These are phyloP conservation scores for Serinus canaria DNA, from an alignment of 2,113 vertebrate species.

Conservation along the genomic window DNA sequence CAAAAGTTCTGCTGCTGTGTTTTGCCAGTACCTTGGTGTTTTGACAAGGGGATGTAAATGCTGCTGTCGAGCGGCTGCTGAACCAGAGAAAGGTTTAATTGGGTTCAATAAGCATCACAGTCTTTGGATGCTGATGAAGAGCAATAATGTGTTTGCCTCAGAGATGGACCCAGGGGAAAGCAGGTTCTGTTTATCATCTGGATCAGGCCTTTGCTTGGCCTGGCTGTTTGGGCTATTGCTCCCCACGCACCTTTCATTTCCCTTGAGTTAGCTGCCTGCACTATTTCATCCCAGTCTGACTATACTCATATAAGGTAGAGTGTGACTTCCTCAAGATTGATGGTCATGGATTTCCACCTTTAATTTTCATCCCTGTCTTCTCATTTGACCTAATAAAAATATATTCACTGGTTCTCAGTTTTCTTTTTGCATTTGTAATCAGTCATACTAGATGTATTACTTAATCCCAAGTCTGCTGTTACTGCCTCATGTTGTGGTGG, in stretches of 20 bases:
- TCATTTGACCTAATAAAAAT: constrained; percentile 46
- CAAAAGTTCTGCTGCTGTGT: constrained; percentile 35
- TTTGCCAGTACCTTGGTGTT: constrained; percentile 31
- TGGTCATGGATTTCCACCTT: constrained; percentile 36
- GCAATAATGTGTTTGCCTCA: background rate
- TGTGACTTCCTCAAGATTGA: constrained; percentile 25
- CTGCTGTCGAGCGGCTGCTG: background rate
- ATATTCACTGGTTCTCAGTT: constrained; percentile 39
- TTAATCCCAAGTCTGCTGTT: background rate
- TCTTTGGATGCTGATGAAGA: constrained; percentile 9
- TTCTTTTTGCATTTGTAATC: constrained; percentile 14
- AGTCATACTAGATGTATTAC: background rate
- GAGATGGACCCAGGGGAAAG: background rate
- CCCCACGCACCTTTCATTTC: constrained; percentile 3
- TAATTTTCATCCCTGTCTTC: constrained; percentile 41
- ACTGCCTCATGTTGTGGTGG: background rate
- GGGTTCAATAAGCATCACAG: constrained; percentile 10
- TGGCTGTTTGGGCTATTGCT: background rate
- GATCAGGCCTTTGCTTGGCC: background rate
- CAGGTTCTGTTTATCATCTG: background rate
- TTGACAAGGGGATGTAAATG: constrained; percentile 44
- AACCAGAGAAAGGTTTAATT: constrained; percentile 36
- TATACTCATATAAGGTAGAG: background rate
- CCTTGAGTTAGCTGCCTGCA: background rate
- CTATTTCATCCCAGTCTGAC: constrained; percentile 34